These are phyloP conservation scores for Cantharis nigra DNA, from an alignment of 2,888 invertebrate genomes.

Conservation along the genomic window DNA sequence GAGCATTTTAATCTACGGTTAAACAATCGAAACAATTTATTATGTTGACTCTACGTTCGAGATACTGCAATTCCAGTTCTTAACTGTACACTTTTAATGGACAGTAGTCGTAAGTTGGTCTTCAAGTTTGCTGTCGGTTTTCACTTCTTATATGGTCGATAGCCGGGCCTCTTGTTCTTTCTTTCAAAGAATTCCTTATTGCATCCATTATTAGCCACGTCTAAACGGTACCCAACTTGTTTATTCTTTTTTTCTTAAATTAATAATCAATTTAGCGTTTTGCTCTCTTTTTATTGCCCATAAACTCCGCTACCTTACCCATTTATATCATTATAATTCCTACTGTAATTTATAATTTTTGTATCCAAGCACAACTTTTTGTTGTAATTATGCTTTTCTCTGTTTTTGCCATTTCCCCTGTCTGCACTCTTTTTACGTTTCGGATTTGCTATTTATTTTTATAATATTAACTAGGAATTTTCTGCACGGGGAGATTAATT, in stretches of 20 bases:
- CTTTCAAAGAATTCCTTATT: slow-evolving; percentile 41
- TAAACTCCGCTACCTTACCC: not conserved
- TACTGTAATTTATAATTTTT: not conserved
- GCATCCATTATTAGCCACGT: slow-evolving; percentile 21
- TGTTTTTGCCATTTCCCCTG: not conserved
- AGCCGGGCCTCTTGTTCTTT: slow-evolving; percentile 35
- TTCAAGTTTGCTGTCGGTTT: slow-evolving; percentile 49
- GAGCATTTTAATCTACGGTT: not conserved
- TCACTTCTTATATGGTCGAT: slow-evolving; percentile 50
- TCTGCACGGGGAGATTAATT: not conserved
- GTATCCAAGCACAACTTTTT: not conserved
- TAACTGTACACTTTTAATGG: slow-evolving; percentile 41
- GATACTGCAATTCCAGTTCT: slow-evolving; percentile 35
- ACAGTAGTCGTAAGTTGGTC: slow-evolving; percentile 45
- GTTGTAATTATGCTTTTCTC: not conserved
- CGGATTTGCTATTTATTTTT: not conserved
- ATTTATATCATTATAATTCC: not conserved
- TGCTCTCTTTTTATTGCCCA: not conserved
- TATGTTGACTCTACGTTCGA: not conserved
- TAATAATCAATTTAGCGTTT: not conserved
- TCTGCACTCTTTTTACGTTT: not conserved
- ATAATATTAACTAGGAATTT: not conserved
- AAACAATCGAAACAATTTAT: not conserved
- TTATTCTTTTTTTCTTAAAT: slow-evolving; percentile 1
- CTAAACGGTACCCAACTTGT: slow-evolving; percentile 14